These are phyloP conservation scores for Heliconius sara DNA, from an alignment of 2,888 invertebrate genomes.

Conservation along the genomic window DNA sequence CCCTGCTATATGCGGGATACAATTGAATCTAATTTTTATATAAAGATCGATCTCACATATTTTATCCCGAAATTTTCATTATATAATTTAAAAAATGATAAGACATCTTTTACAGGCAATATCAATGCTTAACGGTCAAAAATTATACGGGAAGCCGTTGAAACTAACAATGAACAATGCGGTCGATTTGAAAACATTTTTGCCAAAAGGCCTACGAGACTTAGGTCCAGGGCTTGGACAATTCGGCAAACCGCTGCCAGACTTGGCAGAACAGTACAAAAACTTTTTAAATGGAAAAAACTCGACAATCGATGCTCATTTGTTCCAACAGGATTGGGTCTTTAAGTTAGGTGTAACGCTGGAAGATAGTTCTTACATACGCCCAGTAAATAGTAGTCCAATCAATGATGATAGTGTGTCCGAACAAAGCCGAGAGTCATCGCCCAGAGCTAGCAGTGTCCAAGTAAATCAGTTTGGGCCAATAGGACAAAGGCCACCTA, in stretches of 20 bases:
- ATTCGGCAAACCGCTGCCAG: constrained; percentile 61
- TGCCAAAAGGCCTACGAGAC: constrained; percentile 65
- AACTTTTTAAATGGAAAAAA: constrained; percentile 55
- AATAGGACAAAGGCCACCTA: constrained; percentile 30
- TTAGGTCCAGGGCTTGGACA: constrained; percentile 67
- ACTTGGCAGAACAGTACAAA: constrained; percentile 62
- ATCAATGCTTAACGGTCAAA: constrained; percentile 69
- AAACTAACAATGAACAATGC: constrained; percentile 58
- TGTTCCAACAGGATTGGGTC: constrained; percentile 44
- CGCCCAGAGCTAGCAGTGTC: neutral
- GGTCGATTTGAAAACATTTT: constrained; percentile 50
- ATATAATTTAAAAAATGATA: neutral
- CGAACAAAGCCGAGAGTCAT: constrained; percentile 20
- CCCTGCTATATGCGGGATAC: too few species aligned
- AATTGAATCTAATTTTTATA: too few species aligned
- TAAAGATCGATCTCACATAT: too few species aligned
- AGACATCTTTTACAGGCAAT: constrained; percentile 64
- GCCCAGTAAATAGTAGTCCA: constrained; percentile 23
- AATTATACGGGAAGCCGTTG: constrained; percentile 59
- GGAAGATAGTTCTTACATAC: constrained; percentile 34
- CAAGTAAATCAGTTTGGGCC: constrained; percentile 29
- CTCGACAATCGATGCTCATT: constrained; percentile 41
- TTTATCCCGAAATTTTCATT: too few species aligned
- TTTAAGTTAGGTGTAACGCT: constrained; percentile 29
- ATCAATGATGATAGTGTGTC: constrained; percentile 17